Evolutionary conservation across 1,140 invertebrate species (phyloP).

Genomic region (Globodera ellingtonae): DNA sequence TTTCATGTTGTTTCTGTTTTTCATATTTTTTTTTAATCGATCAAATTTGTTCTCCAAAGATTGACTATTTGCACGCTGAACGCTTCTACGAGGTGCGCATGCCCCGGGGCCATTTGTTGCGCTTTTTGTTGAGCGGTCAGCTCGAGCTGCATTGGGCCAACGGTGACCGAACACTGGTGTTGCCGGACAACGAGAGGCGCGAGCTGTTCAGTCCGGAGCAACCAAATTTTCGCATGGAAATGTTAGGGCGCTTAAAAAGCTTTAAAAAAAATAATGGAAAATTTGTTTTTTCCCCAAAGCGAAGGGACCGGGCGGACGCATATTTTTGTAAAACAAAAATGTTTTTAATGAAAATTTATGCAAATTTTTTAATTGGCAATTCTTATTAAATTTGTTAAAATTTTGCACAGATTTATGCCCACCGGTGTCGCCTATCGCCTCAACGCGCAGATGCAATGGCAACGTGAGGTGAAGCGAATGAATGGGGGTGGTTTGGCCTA

Average conservation of each 20-base stretch:
- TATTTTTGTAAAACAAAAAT: too few relatives aligned
- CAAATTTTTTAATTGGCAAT: not conserved
- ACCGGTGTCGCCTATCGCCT: slow-evolving; percentile 12
- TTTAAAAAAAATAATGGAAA: too few relatives aligned
- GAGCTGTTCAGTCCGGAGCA: slow-evolving; percentile 10
- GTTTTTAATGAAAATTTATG: not conserved
- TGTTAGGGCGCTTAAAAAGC: slow-evolving; percentile 5
- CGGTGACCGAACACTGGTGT: slow-evolving; percentile 16
- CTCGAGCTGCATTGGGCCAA: slow-evolving; percentile 13
- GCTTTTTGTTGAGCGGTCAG: not conserved
- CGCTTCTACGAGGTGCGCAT: slow-evolving; percentile 3
- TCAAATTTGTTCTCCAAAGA: not conserved
- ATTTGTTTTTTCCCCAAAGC: too few relatives aligned
- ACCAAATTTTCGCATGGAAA: slow-evolving; percentile 19
- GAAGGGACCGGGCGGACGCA: too few relatives aligned
- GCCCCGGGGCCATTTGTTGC: not conserved
- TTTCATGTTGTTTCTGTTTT: too few relatives aligned
- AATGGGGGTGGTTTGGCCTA: not conserved
- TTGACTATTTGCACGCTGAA: slow-evolving; percentile 6
- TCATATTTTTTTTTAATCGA: not conserved
- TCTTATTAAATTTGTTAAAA: not conserved
- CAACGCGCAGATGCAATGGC: slow-evolving; percentile 6
- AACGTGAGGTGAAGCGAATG: not conserved
- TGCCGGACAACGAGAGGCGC: slow-evolving; percentile 6
- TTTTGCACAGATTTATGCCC: slow-evolving; percentile 14